Base-by-base conservation (phyloP, 2,797 vertebrate genomes). In the Hybognathus amarus region DNA sequence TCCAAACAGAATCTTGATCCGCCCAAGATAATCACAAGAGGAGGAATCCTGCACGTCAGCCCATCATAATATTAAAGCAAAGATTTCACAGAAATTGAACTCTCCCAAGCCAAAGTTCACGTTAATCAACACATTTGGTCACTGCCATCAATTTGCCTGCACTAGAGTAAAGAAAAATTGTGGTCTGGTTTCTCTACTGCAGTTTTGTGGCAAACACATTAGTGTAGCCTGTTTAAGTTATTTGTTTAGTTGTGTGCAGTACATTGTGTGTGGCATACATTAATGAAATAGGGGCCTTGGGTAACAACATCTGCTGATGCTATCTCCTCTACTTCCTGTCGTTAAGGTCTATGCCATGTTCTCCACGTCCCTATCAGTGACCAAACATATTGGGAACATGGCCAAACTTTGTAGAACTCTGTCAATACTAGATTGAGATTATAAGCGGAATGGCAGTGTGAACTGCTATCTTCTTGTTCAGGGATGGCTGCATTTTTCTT, bases 291-390 rank as follows among this genome's bases (percentile, higher is more conserved):
- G 24, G 20, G 30, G n/a, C 30, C 36, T n/a, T 38, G 47, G 27
- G n/a, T 78, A 30, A 54, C 6, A 71, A 56, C 75, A 88, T 84
- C 77, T 74, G 52, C 67, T 74, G 80, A 86, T 83, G 38, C 52
- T 69, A 88, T 83, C 83, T 68, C 27, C 22, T 45, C 36, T 24
- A 61, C 80, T 80, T 88, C 87, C 80, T 85, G 77, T 81, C 56
- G 66, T 83, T 83, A 30, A 24, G 15, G 45, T 40, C 85, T 54
- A 52, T 81, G 54, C 71, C 40, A 77, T 74, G 80, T 78, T 78
- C 85, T 78, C 66, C 77, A 70, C 42, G 5, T 69, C 71, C 5
- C 76, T 52, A 61, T 68, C 50, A 74, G 22, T 68, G 17, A 59
- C 69, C 27, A n/a, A 22, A 15, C 59, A 71, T 61, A 74, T 47